Evolutionary conservation across 2,888 invertebrate species (phyloP).

Genomic region (Rhynchonema sp.): DNA sequence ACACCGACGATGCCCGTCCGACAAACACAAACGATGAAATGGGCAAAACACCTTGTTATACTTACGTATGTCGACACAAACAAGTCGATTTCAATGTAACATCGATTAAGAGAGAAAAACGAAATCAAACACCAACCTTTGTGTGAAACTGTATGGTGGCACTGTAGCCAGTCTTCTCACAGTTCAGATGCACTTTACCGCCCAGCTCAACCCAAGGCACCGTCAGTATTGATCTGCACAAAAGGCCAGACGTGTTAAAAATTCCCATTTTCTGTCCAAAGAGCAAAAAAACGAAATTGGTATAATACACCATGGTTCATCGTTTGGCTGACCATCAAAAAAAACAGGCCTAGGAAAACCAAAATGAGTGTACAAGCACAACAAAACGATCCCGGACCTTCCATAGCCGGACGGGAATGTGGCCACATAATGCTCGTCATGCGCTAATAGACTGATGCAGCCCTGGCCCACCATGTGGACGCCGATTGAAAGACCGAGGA

Average conservation of each 20-base stretch:
- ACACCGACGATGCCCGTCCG: too few species aligned
- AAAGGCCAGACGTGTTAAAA: not conserved
- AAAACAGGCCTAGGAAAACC: too few species aligned
- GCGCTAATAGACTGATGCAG: slow-evolving; percentile 64
- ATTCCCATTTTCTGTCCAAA: too few species aligned
- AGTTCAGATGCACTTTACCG: slow-evolving; percentile 68
- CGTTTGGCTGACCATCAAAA: too few species aligned
- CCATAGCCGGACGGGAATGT: slow-evolving; percentile 98
- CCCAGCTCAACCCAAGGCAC: slow-evolving; percentile 98
- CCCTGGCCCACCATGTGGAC: slow-evolving; percentile 84
- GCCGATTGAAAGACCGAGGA: slow-evolving; percentile 65
- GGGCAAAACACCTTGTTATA: too few species aligned
- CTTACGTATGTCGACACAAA: too few species aligned
- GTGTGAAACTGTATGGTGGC: slow-evolving; percentile 86
- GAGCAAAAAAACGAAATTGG: not conserved
- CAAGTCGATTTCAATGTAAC: too few species aligned
- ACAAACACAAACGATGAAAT: too few species aligned
- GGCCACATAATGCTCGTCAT: slow-evolving; percentile 77
- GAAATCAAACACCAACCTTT: slow-evolving; percentile 39
- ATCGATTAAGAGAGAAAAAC: too few species aligned
- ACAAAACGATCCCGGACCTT: not conserved
- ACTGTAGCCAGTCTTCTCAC: slow-evolving; percentile 75
- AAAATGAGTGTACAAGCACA: not conserved
- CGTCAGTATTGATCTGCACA: slow-evolving; percentile 61
- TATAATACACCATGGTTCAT: too few species aligned